Conservation (phyloP, 2,888 invertebrate species). For the Adineta ricciae region DNA sequence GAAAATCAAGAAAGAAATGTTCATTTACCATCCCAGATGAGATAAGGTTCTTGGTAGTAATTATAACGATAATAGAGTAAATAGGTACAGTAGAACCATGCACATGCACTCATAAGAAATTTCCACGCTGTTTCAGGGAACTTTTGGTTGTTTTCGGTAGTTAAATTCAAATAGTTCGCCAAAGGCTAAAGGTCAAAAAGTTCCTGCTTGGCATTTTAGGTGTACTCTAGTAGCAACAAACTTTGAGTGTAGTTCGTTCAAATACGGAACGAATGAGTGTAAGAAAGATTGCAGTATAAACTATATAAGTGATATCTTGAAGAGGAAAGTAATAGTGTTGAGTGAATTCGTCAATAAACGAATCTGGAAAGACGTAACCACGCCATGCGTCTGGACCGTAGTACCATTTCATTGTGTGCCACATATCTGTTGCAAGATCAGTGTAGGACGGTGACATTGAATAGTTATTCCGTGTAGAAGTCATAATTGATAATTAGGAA, state of each 20-base stretch:
- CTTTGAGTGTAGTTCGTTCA: not conserved
- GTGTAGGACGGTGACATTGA: conserved; percentile 25
- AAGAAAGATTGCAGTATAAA: conserved; percentile 27
- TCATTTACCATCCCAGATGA: conserved; percentile 28
- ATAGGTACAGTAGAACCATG: conserved; percentile 45
- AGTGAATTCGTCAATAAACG: conserved; percentile 23
- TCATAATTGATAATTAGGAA: too few species aligned
- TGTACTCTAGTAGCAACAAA: not conserved
- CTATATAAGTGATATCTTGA: conserved; percentile 21
- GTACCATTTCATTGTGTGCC: conserved; percentile 25
- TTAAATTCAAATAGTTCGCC: conserved; percentile 38
- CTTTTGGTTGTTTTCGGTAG: conserved; percentile 40
- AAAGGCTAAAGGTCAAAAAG: conserved; percentile 39
- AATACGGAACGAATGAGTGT: conserved; percentile 21
- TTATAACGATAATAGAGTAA: conserved; percentile 41
- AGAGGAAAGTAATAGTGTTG: conserved; percentile 22
- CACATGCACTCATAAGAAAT: conserved; percentile 43
- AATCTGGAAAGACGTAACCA: conserved; percentile 22
- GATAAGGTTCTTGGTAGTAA: conserved; percentile 38
- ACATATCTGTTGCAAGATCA: conserved; percentile 26
- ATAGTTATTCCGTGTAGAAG: not conserved
- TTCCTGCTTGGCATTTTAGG: too few species aligned
- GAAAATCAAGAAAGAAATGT: too few species aligned
- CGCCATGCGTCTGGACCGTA: conserved; percentile 24
- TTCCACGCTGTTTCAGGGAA: conserved; percentile 52